Evolutionary conservation across 2,113 vertebrate species (phyloP).

Genomic region (Anhinga anhinga): DNA sequence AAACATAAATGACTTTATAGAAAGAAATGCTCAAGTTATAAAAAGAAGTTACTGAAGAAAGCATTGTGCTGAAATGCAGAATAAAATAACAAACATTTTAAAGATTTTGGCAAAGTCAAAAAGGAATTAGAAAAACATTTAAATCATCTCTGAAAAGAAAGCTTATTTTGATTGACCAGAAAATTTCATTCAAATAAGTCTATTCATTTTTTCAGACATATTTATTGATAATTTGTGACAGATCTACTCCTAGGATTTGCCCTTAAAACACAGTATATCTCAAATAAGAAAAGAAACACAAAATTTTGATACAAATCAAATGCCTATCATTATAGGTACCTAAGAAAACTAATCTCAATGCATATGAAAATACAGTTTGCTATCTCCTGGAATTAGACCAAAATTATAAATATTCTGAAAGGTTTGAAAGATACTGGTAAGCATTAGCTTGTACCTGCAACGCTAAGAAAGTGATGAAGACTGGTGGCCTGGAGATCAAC

Average conservation of each 20-base stretch:
- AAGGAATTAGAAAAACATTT: neutral
- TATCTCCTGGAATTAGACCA: neutral
- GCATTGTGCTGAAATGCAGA: neutral
- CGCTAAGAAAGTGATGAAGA: neutral
- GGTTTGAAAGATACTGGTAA: neutral
- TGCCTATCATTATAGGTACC: neutral
- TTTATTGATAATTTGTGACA: neutral
- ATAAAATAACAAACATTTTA: neutral
- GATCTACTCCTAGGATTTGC: neutral
- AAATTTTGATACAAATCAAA: neutral
- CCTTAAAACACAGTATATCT: neutral
- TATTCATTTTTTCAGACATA: neutral
- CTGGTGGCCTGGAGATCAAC: neutral
- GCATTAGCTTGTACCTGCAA: fast-evolving
- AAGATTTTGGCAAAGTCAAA: neutral
- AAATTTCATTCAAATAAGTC: neutral
- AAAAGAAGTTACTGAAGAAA: neutral
- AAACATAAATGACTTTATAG: neutral
- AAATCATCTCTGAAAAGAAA: neutral
- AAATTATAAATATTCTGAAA: neutral
- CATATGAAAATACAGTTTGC: neutral
- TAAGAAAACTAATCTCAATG: neutral
- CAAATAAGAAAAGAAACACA: neutral
- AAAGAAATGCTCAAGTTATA: neutral
- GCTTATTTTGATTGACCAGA: neutral